Percentiles rank a stretch among this genome's conserved stretches.
These are phyloP conservation scores for Chiroxiphia lanceolata DNA, from an alignment of 2,797 vertebrate genomes.

Conservation along the genomic window DNA sequence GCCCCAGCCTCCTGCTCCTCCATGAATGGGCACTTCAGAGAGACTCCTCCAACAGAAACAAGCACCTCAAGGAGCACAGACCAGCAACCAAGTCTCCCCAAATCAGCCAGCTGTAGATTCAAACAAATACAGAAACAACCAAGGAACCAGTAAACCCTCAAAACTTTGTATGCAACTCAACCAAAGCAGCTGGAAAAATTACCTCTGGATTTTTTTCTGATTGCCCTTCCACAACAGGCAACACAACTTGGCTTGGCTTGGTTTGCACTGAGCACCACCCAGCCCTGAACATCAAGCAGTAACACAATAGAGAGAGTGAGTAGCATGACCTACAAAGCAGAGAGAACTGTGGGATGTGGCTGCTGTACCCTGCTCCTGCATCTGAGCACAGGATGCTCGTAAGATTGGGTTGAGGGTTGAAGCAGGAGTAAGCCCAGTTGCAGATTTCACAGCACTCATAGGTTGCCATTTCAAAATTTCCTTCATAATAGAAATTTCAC, in stretches of 20 bases:
- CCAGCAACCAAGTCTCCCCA: neutral
- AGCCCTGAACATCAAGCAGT: neutral
- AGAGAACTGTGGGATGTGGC: neutral
- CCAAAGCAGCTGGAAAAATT: neutral
- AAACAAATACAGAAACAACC: neutral
- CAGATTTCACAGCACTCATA: neutral
- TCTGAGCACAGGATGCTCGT: neutral
- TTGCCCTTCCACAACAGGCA: neutral
- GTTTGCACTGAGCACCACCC: neutral
- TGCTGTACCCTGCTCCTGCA: neutral
- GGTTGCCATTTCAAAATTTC: neutral
- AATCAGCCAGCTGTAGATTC: neutral
- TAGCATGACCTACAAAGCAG: accelerated
- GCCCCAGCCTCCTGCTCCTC: neutral
- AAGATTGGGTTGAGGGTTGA: neutral
- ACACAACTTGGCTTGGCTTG: neutral
- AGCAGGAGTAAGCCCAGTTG: neutral
- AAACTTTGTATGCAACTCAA: neutral
- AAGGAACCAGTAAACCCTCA: neutral
- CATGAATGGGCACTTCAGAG: neutral
- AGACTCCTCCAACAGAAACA: neutral
- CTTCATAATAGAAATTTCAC: neutral
- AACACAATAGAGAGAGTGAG: neutral
- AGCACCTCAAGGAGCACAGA: neutral
- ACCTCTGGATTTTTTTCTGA: neutral